Evolutionary conservation across 2,888 invertebrate genomes (phyloP).

Genomic region (Drosophila rubida): DNA sequence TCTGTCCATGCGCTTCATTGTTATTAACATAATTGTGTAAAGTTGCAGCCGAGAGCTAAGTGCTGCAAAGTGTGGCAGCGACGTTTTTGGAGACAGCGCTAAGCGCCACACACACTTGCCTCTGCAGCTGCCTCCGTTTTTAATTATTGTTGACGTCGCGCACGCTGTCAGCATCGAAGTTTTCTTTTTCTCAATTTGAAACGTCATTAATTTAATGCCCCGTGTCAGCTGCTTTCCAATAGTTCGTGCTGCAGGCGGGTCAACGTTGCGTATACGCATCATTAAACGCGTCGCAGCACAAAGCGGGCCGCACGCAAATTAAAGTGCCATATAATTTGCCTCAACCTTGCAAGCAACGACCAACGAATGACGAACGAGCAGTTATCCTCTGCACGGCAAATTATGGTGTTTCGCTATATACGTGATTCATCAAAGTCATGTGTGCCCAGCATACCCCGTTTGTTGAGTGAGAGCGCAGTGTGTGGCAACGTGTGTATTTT

Average conservation of each 20-base stretch:
- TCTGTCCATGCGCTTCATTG: slow-evolving; percentile 47
- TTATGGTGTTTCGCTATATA: no score
- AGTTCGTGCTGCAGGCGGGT: slow-evolving; percentile 16
- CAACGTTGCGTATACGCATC: slow-evolving; percentile 70
- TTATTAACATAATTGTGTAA: slow-evolving; percentile 81
- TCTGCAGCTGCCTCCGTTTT: slow-evolving; percentile 25
- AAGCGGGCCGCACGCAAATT: slow-evolving; percentile 63
- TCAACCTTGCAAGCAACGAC: slow-evolving; percentile 5
- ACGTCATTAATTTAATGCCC: slow-evolving; percentile 64
- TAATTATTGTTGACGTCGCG: slow-evolving; percentile 48
- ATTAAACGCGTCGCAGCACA: slow-evolving; percentile 57
- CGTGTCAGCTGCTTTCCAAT: background rate
- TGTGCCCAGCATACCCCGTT: background rate
- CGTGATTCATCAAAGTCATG: no score
- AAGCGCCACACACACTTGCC: slow-evolving; percentile 57
- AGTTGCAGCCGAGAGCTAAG: slow-evolving; percentile 58
- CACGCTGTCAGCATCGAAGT: slow-evolving; percentile 17
- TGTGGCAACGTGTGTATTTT: slow-evolving; percentile 28
- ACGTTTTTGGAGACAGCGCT: slow-evolving; percentile 59
- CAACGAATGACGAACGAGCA: background rate
- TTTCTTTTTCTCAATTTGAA: slow-evolving; percentile 37
- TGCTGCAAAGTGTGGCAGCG: slow-evolving; percentile 56
- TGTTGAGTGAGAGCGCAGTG: slow-evolving; percentile 25
- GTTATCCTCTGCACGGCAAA: background rate
- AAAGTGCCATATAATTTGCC: slow-evolving; percentile 63